Base-by-base conservation (phyloP, 2,888 invertebrate species). In the Acronicta aceris region DNA sequence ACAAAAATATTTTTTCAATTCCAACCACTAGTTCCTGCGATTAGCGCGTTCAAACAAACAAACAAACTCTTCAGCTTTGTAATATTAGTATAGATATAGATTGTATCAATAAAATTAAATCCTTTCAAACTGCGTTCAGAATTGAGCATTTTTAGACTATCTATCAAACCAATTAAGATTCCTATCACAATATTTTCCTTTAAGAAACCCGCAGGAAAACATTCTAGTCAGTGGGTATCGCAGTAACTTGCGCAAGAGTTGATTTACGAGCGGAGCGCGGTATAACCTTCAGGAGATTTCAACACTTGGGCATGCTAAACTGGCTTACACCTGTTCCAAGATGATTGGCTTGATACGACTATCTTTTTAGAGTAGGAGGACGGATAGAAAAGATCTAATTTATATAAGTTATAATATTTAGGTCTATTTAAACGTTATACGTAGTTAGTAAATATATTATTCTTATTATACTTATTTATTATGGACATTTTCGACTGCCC, bases 221-320 rank as follows among this genome's bases (percentile, higher is more conserved):
- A 16, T 12, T 36, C 12, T 13, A 43, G 27, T 50, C 12, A 21
- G 46, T 38, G 38, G 27, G 66, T 52, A 57, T 30, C 9, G 47
- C n/a, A 16, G 27, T 50, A 0, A 3, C 41, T 69, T 62, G 43
- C 54, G 27, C 63, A 57, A 49, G 13, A 3, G 13, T 21, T 36
- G 43, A 36, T 57, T 38, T 50, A 56, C 10, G 40, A 48, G 1
- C 47, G 53, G 42, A 7, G 7, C 7, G 53, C 45, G 25, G 30
- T n/a, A 16, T 55, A 70, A 51, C 69, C 69, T 70, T 69, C 70
- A 41, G 7, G 16, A 13, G 50, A 3, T 70, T 61, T 38, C 74
- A 21, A 70, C 69, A 70, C 15, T 16, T 46, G 16, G 12, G 43
- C 17, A 42, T 4, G 38, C 36, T 1, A 43, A 16, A 36, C 59